Evolutionary conservation across 2,113 vertebrate species (phyloP).

Genomic region (Hypocryptadius cinnamomeus): DNA sequence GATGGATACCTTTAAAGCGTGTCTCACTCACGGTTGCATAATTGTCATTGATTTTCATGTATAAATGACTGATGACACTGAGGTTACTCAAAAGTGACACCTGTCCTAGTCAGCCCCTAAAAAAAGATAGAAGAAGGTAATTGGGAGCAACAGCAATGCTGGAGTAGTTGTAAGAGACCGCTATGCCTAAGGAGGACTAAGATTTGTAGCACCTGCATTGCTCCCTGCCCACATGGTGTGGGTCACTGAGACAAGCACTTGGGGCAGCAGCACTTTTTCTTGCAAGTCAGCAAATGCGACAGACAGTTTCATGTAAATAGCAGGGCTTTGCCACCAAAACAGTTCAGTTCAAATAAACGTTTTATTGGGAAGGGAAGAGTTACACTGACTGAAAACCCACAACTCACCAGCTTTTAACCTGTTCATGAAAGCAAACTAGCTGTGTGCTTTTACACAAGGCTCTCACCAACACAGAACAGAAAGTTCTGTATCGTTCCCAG

Average conservation of each 20-base stretch:
- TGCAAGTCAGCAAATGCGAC: background rate
- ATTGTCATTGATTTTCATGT: background rate
- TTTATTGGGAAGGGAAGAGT: slow-evolving; percentile 63
- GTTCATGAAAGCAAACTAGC: background rate
- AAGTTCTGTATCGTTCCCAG: background rate
- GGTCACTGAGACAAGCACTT: background rate
- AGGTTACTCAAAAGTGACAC: background rate
- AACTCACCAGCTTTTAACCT: background rate
- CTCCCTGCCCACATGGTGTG: rapidly evolving
- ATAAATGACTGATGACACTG: background rate
- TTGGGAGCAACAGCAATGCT: background rate
- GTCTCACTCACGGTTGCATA: too few species aligned
- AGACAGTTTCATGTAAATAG: background rate
- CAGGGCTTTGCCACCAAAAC: background rate
- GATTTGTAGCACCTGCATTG: background rate
- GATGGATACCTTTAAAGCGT: background rate
- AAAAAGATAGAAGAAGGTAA: background rate
- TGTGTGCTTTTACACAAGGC: background rate
- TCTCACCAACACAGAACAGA: background rate
- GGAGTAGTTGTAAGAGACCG: background rate
- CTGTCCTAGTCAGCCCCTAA: background rate
- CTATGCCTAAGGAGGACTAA: too few species aligned
- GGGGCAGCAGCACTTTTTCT: rapidly evolving
- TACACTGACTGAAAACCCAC: background rate
- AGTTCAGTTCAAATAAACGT: background rate